Evolutionary conservation across 1,140 invertebrate genomes (phyloP), one percentile per base, ranked within the genome.

Genomic region (Heliconius nattereri): DNA sequence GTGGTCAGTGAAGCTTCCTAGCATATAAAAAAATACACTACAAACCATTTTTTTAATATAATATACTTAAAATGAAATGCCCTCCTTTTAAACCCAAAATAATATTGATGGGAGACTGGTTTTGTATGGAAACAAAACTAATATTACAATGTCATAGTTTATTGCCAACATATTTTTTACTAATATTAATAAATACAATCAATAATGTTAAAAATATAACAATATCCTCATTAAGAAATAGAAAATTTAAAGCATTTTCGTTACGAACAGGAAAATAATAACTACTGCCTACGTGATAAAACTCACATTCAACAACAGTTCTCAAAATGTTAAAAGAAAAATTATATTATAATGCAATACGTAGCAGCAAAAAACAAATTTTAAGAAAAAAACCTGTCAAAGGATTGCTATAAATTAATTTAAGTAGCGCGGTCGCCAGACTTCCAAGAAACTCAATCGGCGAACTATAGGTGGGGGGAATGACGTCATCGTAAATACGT

Each of bases 381-480:
- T 73, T 54, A 76, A 73, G 16, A 73, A 52, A 52, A 76, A 77
- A 80, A 80, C 52, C 75, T 81, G 79, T 78, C 72, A 32, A 45
- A 66, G 45, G 75, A 77, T 77, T 75, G 72, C 75, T 45, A 71
- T 81, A 81, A 81, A 81, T 81, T 81, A 73, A 74, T 81, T 78
- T 75, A 81, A 83, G 78, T 84, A 82, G 84, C 81, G 79, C 86
- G 80, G 82, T 82, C 84, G 84, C 83, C 83, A 82, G 74, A 89
- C 84, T 91, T 90, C 89, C 84, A 82, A 86, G 89, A 91, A 91
- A 81, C 83, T 85, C 81, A 83, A 84, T 82, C 81, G 78, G 52
- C 73, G 82, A 45, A 72, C 77, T 81, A 80, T 76, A 73, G 66
- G 71, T 75, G 77, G 57, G 79, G 73, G 45, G 32, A 32, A 77